These are phyloP conservation scores for Apodemus speciosus DNA, from an alignment of 2,113 vertebrate genomes.

Conservation along the genomic window DNA sequence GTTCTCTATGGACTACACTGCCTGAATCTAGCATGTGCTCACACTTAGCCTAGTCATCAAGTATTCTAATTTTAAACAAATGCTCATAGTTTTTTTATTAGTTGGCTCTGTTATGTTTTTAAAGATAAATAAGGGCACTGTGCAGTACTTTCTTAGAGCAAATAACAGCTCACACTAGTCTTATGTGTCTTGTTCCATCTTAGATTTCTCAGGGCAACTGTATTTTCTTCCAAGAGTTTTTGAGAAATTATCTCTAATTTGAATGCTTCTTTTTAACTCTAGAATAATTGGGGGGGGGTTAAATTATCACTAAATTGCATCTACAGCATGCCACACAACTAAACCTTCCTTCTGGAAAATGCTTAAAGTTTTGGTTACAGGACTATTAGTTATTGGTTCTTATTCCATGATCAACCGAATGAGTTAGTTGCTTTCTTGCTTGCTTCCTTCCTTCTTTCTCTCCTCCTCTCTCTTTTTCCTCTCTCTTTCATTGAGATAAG, in stretches of 20 bases:
- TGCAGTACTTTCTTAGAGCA: not conserved
- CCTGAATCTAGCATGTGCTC: not conserved
- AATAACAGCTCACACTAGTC: not conserved
- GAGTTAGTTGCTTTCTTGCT: not conserved
- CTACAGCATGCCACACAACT: not conserved
- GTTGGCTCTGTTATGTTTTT: not conserved
- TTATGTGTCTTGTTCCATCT: not conserved
- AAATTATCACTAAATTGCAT: conserved; percentile 5
- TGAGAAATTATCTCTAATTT: not conserved
- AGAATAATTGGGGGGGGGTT: not conserved
- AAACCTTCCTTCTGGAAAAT: not conserved
- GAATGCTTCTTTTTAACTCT: not conserved
- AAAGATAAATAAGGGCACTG: not conserved
- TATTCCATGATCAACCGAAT: not conserved
- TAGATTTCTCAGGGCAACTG: not conserved
- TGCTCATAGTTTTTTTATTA: not conserved
- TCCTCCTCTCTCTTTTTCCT: too few species aligned
- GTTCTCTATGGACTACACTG: not conserved
- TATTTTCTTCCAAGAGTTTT: not conserved
- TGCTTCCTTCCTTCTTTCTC: not conserved
- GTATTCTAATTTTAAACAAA: conserved; percentile 48
- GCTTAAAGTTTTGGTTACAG: not conserved
- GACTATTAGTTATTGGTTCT: not conserved
- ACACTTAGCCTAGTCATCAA: not conserved
- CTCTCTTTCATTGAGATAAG: not conserved